Evolutionary conservation across 2,797 vertebrate genomes (phyloP), one percentile per base, ranked within the genome.

Genomic region (Ataeniobius toweri): DNA sequence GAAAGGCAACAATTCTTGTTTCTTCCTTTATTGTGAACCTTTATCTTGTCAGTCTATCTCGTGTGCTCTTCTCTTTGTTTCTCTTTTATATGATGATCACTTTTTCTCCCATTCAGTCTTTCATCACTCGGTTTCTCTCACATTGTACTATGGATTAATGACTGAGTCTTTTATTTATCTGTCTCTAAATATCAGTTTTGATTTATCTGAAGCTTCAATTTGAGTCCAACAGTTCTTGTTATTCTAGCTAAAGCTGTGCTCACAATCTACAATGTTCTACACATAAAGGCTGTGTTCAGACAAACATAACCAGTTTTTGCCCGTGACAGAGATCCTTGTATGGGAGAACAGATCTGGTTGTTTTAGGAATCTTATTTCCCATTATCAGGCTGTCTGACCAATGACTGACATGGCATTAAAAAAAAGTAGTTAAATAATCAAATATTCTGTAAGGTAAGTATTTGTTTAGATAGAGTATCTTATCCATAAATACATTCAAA

Each of bases 1-100:
- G 80, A 84, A 89, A 91, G 85, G 74, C 80, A 71, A 74, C 85
- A 83, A 80, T 77, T 76, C 74, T 70, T 80, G 82, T 77, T 79
- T 77, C 39, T 69, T 78, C 58, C 73, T 79, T 80, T 68, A 22
- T 79, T 84, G 83, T 85, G 80, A 65, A 69, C 83, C 73, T 79
- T 73, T 28, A 75, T 77, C 84, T 77, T 81, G 46, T 73, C 80
- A 71, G 10, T 79, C 72, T 71, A 0, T 84, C 59, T 50, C 58
- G 81, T 51, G 9, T 75, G 2, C 28, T 56, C 16, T 61, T 36
- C 41, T 24, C 59, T 72, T 79, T 68, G 76, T 74, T 83, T 73
- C 74, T 72, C n/a, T 18, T 13, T 73, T 44, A 39, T 59, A 14
- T 50, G 48, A 50, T 50, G 5, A 61, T 61, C 4, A 31, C 28